phyloP scores from a whole-genome alignment of 2,797 vertebrate species.

The Calcarius lapponicus region DNA sequence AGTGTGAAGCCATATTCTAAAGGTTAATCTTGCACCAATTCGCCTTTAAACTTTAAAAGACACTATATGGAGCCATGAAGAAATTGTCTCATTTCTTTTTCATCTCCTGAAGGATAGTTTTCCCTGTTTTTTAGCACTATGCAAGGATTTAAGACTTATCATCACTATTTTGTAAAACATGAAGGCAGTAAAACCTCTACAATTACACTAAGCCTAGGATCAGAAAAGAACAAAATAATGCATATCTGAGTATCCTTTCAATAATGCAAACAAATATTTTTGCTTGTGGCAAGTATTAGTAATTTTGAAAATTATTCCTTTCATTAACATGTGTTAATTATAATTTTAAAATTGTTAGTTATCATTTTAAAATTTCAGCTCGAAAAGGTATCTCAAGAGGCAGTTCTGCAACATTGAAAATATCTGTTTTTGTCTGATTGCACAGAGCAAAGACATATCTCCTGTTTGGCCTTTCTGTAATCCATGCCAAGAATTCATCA shows the following conservation, averaged over 20 bases:
- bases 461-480: background rate
- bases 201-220: background rate
- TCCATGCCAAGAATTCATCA: slow-evolving; percentile 19
- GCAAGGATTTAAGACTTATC: background rate
- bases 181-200: background rate
- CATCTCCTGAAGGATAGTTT: background rate
- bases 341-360: slow-evolving; percentile 47
- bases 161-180: background rate
- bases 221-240: background rate
- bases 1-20: background rate
- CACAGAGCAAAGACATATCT: background rate
- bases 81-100: background rate
- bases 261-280: slow-evolving; percentile 55
- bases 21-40: background rate
- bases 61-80: background rate
- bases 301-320: slow-evolving; percentile 67
- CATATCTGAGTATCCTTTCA: slow-evolving; percentile 52
- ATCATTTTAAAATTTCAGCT: slow-evolving; percentile 45
- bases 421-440: background rate
- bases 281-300: background rate
- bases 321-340: slow-evolving; percentile 15
- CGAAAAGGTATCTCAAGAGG: slow-evolving; percentile 38
- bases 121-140: background rate
- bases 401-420: slow-evolving; percentile 14
- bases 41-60: background rate